Conservation (phyloP, 23 tunicate species). For the Clavelina lepadiformis region DNA sequence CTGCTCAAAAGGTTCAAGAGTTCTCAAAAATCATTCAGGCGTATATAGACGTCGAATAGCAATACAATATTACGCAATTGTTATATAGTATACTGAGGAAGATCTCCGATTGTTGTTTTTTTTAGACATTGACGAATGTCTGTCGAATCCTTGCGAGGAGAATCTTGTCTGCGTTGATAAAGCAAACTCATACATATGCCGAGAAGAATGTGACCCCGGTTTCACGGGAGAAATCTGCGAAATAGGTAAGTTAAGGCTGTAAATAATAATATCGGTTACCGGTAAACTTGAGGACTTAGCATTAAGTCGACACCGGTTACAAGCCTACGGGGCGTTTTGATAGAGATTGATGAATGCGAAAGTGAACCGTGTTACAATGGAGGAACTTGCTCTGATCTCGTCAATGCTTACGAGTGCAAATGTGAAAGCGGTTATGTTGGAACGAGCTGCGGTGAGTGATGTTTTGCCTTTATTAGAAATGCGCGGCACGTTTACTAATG, state of each 20-base stretch:
- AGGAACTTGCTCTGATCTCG: conserved; percentile 60
- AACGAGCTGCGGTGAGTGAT: conserved; percentile 34
- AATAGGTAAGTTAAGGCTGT: conserved; percentile 37
- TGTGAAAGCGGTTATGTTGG: conserved; percentile 64
- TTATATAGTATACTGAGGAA: too few species aligned
- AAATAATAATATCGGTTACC: too few species aligned
- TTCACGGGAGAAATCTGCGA: conserved; percentile 83
- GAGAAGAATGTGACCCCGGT: conserved; percentile 80
- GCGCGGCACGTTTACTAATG: too few species aligned
- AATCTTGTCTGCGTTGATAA: conserved; percentile 79
- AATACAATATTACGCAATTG: too few species aligned
- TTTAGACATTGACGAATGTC: conserved; percentile 93
- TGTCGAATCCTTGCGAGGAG: conserved; percentile 79
- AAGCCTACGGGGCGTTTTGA: too few species aligned
- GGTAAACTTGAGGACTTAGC: too few species aligned
- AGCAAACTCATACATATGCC: conserved; percentile 65
- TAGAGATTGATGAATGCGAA: conserved; percentile 92
- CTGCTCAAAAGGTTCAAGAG: conserved; percentile 74
- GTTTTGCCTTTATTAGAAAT: too few species aligned
- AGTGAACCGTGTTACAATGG: conserved; percentile 81
- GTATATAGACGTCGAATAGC: too few species aligned
- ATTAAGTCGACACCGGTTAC: too few species aligned
- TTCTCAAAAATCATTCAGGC: too few species aligned
- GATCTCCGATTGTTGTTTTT: too few species aligned
- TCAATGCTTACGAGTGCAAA: conserved; percentile 36